These are phyloP conservation scores for Limanda limanda DNA, from an alignment of 2,113 vertebrate genomes.

Conservation along the genomic window DNA sequence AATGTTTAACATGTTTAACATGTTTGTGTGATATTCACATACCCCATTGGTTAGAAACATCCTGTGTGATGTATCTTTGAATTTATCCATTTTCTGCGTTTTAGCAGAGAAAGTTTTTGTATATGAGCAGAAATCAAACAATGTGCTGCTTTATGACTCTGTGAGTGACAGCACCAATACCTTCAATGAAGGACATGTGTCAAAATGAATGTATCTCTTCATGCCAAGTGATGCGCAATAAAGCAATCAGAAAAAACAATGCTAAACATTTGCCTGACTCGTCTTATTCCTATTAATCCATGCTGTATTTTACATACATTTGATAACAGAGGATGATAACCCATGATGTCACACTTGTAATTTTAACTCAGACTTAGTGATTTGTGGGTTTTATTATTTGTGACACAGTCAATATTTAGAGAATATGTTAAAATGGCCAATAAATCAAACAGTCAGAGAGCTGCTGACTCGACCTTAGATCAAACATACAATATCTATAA, in stretches of 20 bases:
- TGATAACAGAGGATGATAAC: no score
- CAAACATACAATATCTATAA: no score
- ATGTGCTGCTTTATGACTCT: constrained; percentile 61
- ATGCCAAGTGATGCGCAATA: constrained; percentile 78
- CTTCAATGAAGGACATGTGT: constrained; percentile 65
- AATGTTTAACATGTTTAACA: constrained; percentile 54
- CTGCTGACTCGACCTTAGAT: no score
- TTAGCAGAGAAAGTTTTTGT: constrained; percentile 36
- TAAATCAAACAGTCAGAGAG: no score
- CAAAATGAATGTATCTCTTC: constrained; percentile 75
- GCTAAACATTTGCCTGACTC: not conserved
- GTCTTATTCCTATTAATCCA: not conserved
- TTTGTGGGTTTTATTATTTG: no score
- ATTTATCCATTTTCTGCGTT: constrained; percentile 44
- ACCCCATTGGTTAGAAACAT: not conserved
- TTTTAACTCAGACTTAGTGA: no score
- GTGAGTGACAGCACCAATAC: constrained; percentile 59
- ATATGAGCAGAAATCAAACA: constrained; percentile 18
- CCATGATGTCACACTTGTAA: no score
- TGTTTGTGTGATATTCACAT: constrained; percentile 44
- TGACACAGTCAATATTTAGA: no score
- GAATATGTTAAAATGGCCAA: no score
- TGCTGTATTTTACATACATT: not conserved
- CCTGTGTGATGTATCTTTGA: constrained; percentile 9
- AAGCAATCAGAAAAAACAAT: constrained; percentile 73